Base-by-base conservation (phyloP, 2,797 vertebrate species). In the Tamandua tetradactyla region DNA sequence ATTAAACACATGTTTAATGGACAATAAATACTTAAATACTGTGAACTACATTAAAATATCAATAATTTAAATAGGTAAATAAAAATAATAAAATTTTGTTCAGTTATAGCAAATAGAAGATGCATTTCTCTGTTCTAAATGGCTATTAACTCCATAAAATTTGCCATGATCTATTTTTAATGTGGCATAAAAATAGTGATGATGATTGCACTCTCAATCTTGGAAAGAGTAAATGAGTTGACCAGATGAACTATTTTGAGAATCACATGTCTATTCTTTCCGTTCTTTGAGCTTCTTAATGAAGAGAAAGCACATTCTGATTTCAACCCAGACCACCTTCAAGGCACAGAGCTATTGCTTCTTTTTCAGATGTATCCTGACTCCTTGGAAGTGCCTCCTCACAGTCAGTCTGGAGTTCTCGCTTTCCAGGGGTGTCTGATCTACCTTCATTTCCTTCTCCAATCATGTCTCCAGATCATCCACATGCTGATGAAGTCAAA, bases 271-370 rank as follows among this genome's bases (percentile, higher is more conserved):
- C 96, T 94, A 94, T 35, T 95, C 96, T 64, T 93, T 89, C 82
- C 95, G 66, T 55, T 74, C 93, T 82, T 83, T 8, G 59, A 96
- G 32, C 85, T 95, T 97, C 49, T 94, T 96, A 42, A 93, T 69
- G 59, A 95, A 0, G 10, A 97, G 91, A 75, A 97, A 96, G 79
- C 94, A 96, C 80, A 27, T 96, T 44, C 95, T 96, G 66, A 94
- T 95, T 97, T 97, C 97, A 79, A 89, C 91, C 13, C 96, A 91
- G 78, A 96, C 96, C 44, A 96, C 91, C 86, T 98, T 94, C 96
- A 96, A 97, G 82, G 97, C 96, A 74, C 96, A 97, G 40, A 22
- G 22, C 91, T 92, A 69, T 7, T 96, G 30, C 32, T 96, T 97
- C 30, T 85, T 81, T 91, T 94, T 79, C 64, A 98, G 96, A 90